Evolutionary conservation across 2,888 invertebrate species (phyloP).

Genomic region (Hirtodrosophila cameraria): DNA sequence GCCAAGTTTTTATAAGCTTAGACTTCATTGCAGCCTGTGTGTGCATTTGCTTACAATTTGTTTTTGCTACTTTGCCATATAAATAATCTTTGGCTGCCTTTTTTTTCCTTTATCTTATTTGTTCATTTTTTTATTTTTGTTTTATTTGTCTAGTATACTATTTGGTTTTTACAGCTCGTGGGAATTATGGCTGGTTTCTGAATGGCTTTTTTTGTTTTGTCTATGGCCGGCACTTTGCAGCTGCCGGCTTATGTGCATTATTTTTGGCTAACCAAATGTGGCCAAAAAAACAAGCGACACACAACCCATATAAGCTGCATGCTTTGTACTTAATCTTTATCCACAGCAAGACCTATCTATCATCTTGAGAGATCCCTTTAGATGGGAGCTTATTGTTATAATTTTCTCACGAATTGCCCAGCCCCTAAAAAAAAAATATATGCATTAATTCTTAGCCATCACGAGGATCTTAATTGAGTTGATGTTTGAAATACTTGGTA

Average conservation of each 20-base stretch:
- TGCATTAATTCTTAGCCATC: too few species aligned
- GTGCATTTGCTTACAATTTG: slow-evolving; percentile 46
- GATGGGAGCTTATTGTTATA: too few species aligned
- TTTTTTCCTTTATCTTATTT: slow-evolving; percentile 10
- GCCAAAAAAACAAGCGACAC: slow-evolving; percentile 12
- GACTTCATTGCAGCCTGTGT: slow-evolving; percentile 38
- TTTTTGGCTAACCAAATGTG: slow-evolving; percentile 26
- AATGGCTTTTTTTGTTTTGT: slow-evolving; percentile 16
- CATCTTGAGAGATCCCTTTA: background rate
- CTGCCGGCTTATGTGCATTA: slow-evolving; percentile 49
- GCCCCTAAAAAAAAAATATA: too few species aligned
- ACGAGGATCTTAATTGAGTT: too few species aligned
- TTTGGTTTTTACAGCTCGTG: slow-evolving; percentile 52
- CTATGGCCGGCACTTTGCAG: slow-evolving; percentile 40
- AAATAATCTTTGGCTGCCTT: slow-evolving; percentile 37
- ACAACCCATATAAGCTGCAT: slow-evolving; percentile 6
- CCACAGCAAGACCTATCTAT: background rate
- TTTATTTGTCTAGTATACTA: slow-evolving; percentile 24
- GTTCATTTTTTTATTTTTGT: slow-evolving; percentile 11
- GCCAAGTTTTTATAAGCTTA: slow-evolving; percentile 6
- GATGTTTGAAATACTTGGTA: too few species aligned
- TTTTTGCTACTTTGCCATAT: slow-evolving; percentile 31
- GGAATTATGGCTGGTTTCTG: slow-evolving; percentile 67
- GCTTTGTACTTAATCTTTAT: slow-evolving; percentile 30
- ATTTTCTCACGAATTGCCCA: too few species aligned